Base-by-base conservation (phyloP, 2,888 invertebrate genomes). In the Zygaena filipendulae region DNA sequence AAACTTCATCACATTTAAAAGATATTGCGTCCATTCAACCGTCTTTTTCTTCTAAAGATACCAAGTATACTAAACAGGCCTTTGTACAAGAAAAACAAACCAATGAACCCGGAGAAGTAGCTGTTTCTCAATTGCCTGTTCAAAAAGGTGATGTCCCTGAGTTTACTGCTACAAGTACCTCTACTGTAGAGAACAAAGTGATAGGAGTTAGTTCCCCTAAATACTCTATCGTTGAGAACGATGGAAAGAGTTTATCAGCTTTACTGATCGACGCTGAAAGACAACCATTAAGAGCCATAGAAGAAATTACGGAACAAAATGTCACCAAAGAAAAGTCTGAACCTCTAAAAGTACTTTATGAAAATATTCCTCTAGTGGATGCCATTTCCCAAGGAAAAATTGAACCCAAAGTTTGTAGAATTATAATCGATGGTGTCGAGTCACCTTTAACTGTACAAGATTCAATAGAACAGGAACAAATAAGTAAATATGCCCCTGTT, bases 381-480 rank as follows among this genome's bases (percentile, higher is more conserved):
- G 88, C 88, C 0, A 86, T 88, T 33, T 61, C 80, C 13, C 82
- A 85, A 48, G 79, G 82, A 28, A 81, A 84, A 49, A 87, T 90
- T 27, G 85, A 86, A 41, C 88, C 90, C 33, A 82, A 82, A 47
- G 72, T 82, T 11, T 87, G 87, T 53, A 79, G 82, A 36, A 82
- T 90, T 28, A 60, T 86, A 23, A 67, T 86, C 6, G 83, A 84
- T 36, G 82, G 83, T 4, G 64, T 83, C 23, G 85, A 87, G 49
- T 82, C 87, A 25, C 72, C 84, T 5, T 70, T 84, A 23, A 86
- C 85, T 13, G 84, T 88, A 5, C 84, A 87, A 55, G 88, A 89
- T 42, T 86, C 90, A 1, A 62, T 91, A 40, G 86, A 86, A 45
- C 86, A 87, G 42, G 84, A 87, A 44, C 85, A 87, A 57, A 80